These are phyloP conservation scores for Diplodus sargus DNA, from an alignment of 2,797 vertebrate genomes.

Conservation along the genomic window DNA sequence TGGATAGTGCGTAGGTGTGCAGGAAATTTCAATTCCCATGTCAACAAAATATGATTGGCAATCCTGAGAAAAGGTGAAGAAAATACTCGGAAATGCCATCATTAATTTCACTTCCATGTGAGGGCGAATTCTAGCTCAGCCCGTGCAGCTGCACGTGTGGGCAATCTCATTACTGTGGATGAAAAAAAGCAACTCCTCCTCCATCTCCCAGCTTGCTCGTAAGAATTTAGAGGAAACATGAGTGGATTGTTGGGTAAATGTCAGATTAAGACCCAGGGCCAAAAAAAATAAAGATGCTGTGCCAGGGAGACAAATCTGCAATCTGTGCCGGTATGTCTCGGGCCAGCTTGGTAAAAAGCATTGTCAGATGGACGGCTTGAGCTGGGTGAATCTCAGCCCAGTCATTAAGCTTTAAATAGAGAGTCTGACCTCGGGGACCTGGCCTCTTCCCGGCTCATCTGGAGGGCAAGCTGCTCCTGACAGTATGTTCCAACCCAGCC, in stretches of 20 bases:
- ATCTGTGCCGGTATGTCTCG: slow-evolving; percentile 62
- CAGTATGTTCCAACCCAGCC: slow-evolving; percentile 62
- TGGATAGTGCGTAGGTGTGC: slow-evolving; percentile 34
- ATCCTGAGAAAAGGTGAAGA: slow-evolving; percentile 50
- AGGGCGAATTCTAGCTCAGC: slow-evolving; percentile 17
- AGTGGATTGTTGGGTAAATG: slow-evolving; percentile 73
- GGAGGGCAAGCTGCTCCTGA: slow-evolving; percentile 73
- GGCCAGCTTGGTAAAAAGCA: slow-evolving; percentile 69
- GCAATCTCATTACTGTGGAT: slow-evolving; percentile 44
- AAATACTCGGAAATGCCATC: slow-evolving; percentile 31
- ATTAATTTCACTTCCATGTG: slow-evolving; percentile 39
- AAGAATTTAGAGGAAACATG: slow-evolving; percentile 62
- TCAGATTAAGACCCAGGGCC: slow-evolving; percentile 58
- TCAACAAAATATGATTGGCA: slow-evolving; percentile 53
- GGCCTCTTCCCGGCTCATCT: slow-evolving; percentile 70
- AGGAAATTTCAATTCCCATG: slow-evolving; percentile 57
- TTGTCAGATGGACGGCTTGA: slow-evolving; percentile 74
- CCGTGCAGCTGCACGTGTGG: background rate
- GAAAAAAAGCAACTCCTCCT: slow-evolving; percentile 8
- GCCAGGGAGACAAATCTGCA: slow-evolving; percentile 75
- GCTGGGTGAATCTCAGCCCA: slow-evolving; percentile 63
- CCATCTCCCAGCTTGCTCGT: slow-evolving; percentile 41
- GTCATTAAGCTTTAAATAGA: slow-evolving; percentile 79
- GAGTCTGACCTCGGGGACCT: slow-evolving; percentile 66
- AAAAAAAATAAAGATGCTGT: slow-evolving; percentile 54